These are phyloP conservation scores for Anabas testudineus DNA, from an alignment of 2,797 vertebrate genomes.

Conservation along the genomic window DNA sequence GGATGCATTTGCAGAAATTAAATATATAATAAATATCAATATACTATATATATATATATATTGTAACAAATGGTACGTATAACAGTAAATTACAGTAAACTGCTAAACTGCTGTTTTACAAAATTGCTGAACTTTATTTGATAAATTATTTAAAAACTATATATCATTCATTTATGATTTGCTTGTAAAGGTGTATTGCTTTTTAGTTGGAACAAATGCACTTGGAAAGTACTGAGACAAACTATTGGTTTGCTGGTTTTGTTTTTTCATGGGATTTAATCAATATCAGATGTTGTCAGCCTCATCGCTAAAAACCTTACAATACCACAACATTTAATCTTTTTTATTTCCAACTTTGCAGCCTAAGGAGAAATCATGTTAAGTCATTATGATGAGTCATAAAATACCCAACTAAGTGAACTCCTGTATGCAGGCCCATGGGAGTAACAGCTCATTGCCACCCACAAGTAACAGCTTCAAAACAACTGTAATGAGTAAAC, in stretches of 20 bases:
- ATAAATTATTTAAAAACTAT: neutral
- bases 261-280: neutral
- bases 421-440: conserved; percentile 31
- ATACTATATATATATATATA: too few species aligned
- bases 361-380: conserved; percentile 27
- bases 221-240: neutral
- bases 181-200: neutral
- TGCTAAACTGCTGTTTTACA: too few species aligned
- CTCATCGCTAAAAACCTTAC: neutral
- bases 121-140: too few species aligned
- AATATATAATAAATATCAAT: too few species aligned
- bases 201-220: neutral
- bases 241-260: neutral
- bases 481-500: conserved; percentile 42
- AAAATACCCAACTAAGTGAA: conserved; percentile 21
- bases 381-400: conserved; percentile 45
- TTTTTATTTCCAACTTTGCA: conserved; percentile 18
- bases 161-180: neutral
- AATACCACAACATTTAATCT: neutral
- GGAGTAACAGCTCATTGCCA: conserved; percentile 42
- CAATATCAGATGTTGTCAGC: neutral
- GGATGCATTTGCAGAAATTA: too few species aligned
- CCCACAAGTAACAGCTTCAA: conserved; percentile 42
- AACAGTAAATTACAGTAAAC: too few species aligned
- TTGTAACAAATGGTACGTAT: too few species aligned